Evolutionary conservation across 2,797 vertebrate genomes (phyloP).

Genomic region (Sarcoramphus papa): DNA sequence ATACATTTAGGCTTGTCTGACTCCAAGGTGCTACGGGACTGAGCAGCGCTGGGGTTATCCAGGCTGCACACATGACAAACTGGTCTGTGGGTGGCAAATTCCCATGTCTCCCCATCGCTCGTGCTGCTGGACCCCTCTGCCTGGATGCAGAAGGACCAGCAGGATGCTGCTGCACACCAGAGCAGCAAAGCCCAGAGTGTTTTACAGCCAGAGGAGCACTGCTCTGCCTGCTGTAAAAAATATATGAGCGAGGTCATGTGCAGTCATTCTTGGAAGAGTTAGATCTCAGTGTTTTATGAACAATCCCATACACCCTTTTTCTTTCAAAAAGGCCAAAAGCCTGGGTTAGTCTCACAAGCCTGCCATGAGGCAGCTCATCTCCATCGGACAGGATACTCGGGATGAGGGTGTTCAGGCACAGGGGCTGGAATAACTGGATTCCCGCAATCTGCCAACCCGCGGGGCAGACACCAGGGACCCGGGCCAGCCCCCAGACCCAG

Average conservation of each 20-base stretch:
- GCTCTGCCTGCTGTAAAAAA: neutral
- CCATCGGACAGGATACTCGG: neutral
- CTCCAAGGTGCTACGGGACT: neutral
- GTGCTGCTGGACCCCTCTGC: neutral
- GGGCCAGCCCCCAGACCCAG: neutral
- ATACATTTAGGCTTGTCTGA: neutral
- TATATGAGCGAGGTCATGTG: neutral
- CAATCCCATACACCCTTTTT: neutral
- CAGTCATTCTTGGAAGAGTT: neutral
- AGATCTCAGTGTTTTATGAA: neutral
- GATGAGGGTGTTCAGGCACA: neutral
- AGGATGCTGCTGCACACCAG: neutral
- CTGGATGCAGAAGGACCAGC: neutral
- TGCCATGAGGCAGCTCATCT: neutral
- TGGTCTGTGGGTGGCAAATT: neutral
- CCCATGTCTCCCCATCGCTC: neutral
- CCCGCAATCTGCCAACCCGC: accelerated
- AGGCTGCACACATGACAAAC: neutral
- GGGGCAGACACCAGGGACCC: neutral
- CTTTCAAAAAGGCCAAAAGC: neutral
- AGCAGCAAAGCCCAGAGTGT: neutral
- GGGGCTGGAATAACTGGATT: neutral
- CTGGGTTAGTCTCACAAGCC: neutral
- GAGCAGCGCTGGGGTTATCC: neutral
- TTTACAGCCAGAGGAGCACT: neutral